A percentile compares a stretch with the other conserved stretches of the same genome.
Evolutionary conservation across 2,888 invertebrate species (phyloP).

Genomic region (Aphrophora alni): DNA sequence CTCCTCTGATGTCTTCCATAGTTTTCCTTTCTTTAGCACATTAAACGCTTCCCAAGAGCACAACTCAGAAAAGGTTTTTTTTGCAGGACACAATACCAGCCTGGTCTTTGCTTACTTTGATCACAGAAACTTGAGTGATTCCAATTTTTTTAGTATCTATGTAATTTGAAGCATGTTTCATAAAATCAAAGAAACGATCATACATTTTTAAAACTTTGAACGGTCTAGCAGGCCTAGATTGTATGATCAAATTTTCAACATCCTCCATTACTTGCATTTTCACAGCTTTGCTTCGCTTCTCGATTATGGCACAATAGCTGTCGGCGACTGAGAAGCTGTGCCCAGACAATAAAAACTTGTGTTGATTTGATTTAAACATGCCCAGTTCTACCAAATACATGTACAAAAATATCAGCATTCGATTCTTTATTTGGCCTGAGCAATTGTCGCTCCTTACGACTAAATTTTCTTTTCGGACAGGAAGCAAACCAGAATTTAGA

Average conservation of each 20-base stretch:
- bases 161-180: neutral
- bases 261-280: constrained; percentile 7
- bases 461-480: constrained; percentile 30
- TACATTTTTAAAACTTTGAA: neutral
- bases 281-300: neutral
- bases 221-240: constrained; percentile 12
- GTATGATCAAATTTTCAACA: neutral
- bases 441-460: constrained; percentile 33
- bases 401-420: constrained; percentile 35
- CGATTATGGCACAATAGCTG: neutral
- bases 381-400: constrained; percentile 23
- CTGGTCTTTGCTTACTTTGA: constrained; percentile 12
- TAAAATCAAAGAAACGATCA: constrained; percentile 7
- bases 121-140: constrained; percentile 4
- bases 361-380: neutral
- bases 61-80: constrained; percentile 16
- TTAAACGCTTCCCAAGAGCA: too few species aligned
- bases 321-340: constrained; percentile 14
- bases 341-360: neutral
- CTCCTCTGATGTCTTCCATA: too few species aligned
- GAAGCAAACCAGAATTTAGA: neutral
- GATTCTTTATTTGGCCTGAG: constrained; percentile 38
- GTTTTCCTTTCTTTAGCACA: too few species aligned
- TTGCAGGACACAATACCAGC: constrained; percentile 16
- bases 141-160: constrained; percentile 7